Evolutionary conservation across 1,140 invertebrate genomes (phyloP), one percentile per base, ranked within the genome.

Genomic region (Bombus ignitus): DNA sequence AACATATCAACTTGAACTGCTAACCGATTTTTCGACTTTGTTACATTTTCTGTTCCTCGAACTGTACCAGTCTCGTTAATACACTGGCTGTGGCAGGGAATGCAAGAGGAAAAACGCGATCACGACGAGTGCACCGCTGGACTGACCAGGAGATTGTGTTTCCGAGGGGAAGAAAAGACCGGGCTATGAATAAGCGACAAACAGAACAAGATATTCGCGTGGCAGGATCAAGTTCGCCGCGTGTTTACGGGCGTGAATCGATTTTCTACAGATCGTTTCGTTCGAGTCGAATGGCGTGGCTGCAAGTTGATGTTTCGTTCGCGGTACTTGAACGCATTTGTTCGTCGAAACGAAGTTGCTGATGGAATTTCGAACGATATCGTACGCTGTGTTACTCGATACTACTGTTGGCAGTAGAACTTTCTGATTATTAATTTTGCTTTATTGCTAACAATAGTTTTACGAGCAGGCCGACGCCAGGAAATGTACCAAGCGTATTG

Each of bases 91-190:
- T 13, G 18, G 47, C 18, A 53, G 47, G 1, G 47, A 53, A 53
- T 53, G 47, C 47, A 53, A 53, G 47, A 18, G 18, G 47, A 53
- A 53, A 22, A 53, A 53, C 47, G 47, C 47, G 47, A 53, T 53
- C 47, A 5, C 47, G 47, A 53, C 47, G 47, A 53, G 47, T 53
- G 47, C 47, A 53, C 18, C 47, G 47, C 47, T 53, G 47, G 47
- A 53, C 47, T 53, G 47, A 8, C 47, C 47, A 8, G 28, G 47
- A 37, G 83, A 79, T 85, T 80, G 84, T 75, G 84, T 85, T 81
- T 68, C 68, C 78, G 47, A 32, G 53, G 35, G 62, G 37, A 66
- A 57, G 79, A 53, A 62, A 78, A 73, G 66, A 44, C 25, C 37
- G 12, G 15, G 82, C 44, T 59, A 71, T 35, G 82, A 83, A 70